phyloP scores from a whole-genome alignment of 2,888 invertebrate species.

The Entomobrya multifasciata region DNA sequence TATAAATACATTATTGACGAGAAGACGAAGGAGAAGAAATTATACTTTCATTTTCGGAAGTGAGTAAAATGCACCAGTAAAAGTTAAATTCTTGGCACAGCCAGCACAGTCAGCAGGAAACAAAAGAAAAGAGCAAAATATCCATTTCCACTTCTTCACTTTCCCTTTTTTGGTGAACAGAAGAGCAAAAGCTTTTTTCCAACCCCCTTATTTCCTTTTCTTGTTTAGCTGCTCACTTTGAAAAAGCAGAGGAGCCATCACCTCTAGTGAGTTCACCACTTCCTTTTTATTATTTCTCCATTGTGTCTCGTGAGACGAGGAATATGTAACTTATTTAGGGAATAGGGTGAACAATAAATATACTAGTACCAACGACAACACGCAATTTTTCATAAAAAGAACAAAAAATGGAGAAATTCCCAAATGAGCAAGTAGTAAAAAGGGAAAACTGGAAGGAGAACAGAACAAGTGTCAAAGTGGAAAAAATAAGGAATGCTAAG shows the following conservation, averaged over 20 bases:
- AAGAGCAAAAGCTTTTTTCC: background rate
- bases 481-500: too few species aligned
- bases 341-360: conserved; percentile 21
- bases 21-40: background rate
- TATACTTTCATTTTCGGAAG: background rate
- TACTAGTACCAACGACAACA: too few species aligned
- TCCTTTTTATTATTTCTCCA: conserved; percentile 49
- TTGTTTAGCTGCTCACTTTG: conserved; percentile 11
- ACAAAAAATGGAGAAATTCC: background rate
- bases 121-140: conserved; percentile 27
- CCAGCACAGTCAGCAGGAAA: background rate
- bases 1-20: conserved; percentile 7
- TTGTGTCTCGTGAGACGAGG: conserved; percentile 53
- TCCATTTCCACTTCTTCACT: conserved; percentile 51
- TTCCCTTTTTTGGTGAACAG: too few species aligned
- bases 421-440: background rate
- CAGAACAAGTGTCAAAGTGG: background rate
- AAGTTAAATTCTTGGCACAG: background rate
- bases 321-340: conserved; percentile 62
- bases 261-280: background rate
- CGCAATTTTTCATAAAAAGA: background rate
- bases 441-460: background rate
- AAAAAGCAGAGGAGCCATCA: background rate
- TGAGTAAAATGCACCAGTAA: background rate
- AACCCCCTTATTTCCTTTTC: conserved; percentile 1